Percentiles rank a stretch among this genome's conserved stretches.
These are phyloP conservation scores for Aporrectodea caliginosa DNA, from an alignment of 1,140 invertebrate species.

Conservation along the genomic window DNA sequence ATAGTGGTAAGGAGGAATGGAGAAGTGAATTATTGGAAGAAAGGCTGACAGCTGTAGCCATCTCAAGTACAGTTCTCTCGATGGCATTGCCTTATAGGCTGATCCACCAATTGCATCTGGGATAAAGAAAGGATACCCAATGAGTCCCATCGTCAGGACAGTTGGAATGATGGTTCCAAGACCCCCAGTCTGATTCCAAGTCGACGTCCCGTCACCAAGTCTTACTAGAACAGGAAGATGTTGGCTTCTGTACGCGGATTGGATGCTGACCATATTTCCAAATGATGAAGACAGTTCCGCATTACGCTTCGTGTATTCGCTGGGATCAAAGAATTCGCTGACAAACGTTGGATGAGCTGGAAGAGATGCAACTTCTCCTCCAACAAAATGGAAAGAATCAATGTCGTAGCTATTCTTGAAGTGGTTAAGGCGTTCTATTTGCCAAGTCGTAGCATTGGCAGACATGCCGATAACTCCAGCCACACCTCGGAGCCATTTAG, in stretches of 20 bases:
- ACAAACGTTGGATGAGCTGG: slow-evolving; percentile 19
- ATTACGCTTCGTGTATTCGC: slow-evolving; percentile 18
- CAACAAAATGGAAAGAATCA: slow-evolving; percentile 85
- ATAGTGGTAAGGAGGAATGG: slow-evolving; percentile 80
- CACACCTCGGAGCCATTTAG: slow-evolving; percentile 21
- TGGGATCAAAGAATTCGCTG: slow-evolving; percentile 13
- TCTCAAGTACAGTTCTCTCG: slow-evolving; percentile 78
- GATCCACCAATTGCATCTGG: slow-evolving; percentile 79
- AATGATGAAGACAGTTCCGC: slow-evolving; percentile 63
- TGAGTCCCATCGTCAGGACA: slow-evolving; percentile 73
- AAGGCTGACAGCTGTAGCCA: slow-evolving; percentile 83
- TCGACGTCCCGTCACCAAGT: slow-evolving; percentile 81
- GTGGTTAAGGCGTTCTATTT: slow-evolving; percentile 60
- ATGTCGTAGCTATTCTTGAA: slow-evolving; percentile 63
- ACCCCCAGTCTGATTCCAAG: slow-evolving; percentile 75
- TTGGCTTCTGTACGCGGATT: slow-evolving; percentile 71
- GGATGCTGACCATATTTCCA: slow-evolving; percentile 36
- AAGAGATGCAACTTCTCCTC: slow-evolving; percentile 58
- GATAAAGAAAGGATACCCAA: slow-evolving; percentile 78
- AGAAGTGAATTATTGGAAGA: slow-evolving; percentile 83
- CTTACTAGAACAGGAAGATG: slow-evolving; percentile 75
- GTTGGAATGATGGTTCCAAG: slow-evolving; percentile 77
- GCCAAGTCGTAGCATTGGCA: slow-evolving; percentile 68
- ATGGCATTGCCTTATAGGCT: slow-evolving; percentile 56
- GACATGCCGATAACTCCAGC: slow-evolving; percentile 61